These are phyloP conservation scores for Galerucella calmariensis DNA, from an alignment of 2,888 invertebrate species.

Conservation along the genomic window DNA sequence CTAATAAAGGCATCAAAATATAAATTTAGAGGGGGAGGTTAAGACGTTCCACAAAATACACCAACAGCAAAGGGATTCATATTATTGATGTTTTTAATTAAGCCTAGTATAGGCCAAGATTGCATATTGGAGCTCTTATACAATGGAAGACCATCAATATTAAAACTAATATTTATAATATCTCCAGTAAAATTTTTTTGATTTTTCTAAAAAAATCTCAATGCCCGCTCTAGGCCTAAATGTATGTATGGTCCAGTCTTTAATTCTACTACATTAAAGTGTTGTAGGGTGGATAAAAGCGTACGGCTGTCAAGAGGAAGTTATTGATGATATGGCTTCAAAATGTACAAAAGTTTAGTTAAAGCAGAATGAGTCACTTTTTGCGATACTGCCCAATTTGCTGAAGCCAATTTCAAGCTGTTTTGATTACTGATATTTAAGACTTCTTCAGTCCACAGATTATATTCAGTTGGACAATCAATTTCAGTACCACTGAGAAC, in stretches of 20 bases:
- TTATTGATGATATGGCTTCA: constrained; percentile 8
- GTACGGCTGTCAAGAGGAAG: constrained; percentile 22
- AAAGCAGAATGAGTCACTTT: constrained; percentile 18
- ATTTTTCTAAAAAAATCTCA: neutral
- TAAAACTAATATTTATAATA: constrained; percentile 6
- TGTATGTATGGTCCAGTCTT: constrained; percentile 13
- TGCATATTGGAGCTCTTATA: constrained; percentile 32
- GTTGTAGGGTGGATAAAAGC: constrained; percentile 16
- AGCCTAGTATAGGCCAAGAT: constrained; percentile 36
- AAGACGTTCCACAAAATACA: constrained; percentile 27
- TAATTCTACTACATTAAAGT: constrained; percentile 16
- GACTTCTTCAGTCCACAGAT: constrained; percentile 6
- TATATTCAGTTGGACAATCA: neutral
- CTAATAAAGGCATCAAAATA: constrained; percentile 30
- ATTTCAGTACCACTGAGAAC: too few relatives aligned
- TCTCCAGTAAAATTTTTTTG: too few relatives aligned
- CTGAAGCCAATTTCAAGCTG: neutral
- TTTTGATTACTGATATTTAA: too few relatives aligned
- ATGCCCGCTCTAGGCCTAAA: constrained; percentile 5
- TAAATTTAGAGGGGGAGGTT: constrained; percentile 24
- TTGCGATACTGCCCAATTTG: constrained; percentile 12
- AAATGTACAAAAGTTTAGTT: constrained; percentile 14
- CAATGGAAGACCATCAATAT: constrained; percentile 33
- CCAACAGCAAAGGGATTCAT: constrained; percentile 31
- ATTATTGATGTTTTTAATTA: constrained; percentile 27